A percentile compares a stretch with the other conserved stretches of the same genome.
These are phyloP conservation scores for Stomatorhinus ivindoensis DNA, from an alignment of 2,113 vertebrate genomes.

Conservation along the genomic window DNA sequence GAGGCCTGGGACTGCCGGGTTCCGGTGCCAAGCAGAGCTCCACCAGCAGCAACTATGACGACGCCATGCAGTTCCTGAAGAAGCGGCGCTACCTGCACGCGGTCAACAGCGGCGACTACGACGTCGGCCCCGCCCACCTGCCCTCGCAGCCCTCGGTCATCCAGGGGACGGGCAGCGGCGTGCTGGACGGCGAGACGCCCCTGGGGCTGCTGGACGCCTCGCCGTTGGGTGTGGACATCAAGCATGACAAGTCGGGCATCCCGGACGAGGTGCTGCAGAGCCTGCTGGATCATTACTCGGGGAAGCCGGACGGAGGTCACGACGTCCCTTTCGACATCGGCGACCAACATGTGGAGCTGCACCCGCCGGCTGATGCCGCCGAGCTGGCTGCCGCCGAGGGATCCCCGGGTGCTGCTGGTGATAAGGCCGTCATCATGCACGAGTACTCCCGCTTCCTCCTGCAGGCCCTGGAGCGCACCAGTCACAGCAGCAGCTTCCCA, in stretches of 20 bases:
- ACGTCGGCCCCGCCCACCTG: slow-evolving; percentile 74
- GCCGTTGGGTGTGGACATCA: slow-evolving; percentile 69
- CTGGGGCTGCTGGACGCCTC: slow-evolving; percentile 76
- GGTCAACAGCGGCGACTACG: slow-evolving; percentile 75
- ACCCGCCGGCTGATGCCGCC: slow-evolving; percentile 62
- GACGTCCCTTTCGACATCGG: slow-evolving; percentile 82
- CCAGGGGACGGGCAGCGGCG: slow-evolving; percentile 75
- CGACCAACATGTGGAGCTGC: slow-evolving; percentile 82
- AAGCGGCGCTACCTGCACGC: slow-evolving; percentile 90
- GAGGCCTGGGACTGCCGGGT: slow-evolving; percentile 72
- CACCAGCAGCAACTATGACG: slow-evolving; percentile 85
- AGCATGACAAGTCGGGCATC: slow-evolving; percentile 89
- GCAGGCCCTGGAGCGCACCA: slow-evolving; percentile 95
- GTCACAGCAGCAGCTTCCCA: slow-evolving; percentile 79
- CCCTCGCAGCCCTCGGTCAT: slow-evolving; percentile 80
- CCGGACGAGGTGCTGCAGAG: slow-evolving; percentile 96
- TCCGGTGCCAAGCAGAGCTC: slow-evolving; percentile 68
- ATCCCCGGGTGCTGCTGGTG: slow-evolving; percentile 69
- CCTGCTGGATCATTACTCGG: slow-evolving; percentile 89
- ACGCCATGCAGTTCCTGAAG: slow-evolving; percentile 98
- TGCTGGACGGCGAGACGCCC: slow-evolving; percentile 76
- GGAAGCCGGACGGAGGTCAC: slow-evolving; percentile 79
- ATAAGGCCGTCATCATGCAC: slow-evolving; percentile 84
- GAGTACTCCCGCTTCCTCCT: slow-evolving; percentile 98
- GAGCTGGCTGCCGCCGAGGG: slow-evolving; percentile 64